Percentiles rank a stretch among this genome's conserved stretches.
These are phyloP conservation scores for Atherinosoma microstoma DNA, from an alignment of 2,797 vertebrate genomes.

Conservation along the genomic window DNA sequence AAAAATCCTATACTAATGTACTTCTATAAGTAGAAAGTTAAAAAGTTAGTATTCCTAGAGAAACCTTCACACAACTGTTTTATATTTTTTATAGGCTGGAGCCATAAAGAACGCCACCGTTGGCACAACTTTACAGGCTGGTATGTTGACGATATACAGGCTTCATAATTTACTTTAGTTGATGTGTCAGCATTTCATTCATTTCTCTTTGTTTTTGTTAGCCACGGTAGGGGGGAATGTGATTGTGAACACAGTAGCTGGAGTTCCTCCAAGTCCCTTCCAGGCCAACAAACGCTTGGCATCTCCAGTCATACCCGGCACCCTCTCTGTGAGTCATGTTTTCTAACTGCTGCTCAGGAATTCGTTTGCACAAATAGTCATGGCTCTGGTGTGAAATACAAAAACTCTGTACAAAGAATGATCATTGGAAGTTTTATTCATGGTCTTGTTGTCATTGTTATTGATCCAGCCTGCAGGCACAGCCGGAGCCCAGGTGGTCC, in stretches of 20 bases:
- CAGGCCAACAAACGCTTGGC: constrained; percentile 92
- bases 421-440: constrained; percentile 9
- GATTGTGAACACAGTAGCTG: constrained; percentile 91
- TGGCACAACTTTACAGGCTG: constrained; percentile 90
- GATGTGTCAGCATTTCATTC: constrained; percentile 36
- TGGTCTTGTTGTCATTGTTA: constrained; percentile 18
- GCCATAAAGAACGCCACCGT: constrained; percentile 90
- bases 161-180: constrained; percentile 29
- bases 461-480: constrained; percentile 80
- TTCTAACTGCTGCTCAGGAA: constrained; percentile 40
- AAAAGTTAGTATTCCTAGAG: neutral
- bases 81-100: constrained; percentile 83
- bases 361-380: constrained; percentile 32
- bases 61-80: constrained; percentile 20
- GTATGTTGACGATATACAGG: constrained; percentile 71
- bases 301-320: constrained; percentile 88
- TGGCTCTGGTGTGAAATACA: constrained; percentile 22
- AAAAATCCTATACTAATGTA: neutral
- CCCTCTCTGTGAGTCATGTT: constrained; percentile 87
- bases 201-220: constrained; percentile 69
- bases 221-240: constrained; percentile 91
- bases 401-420: neutral
- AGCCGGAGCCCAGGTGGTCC: constrained; percentile 87
- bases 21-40: neutral
- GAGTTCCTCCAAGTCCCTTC: constrained; percentile 89